Conservation (phyloP, 2,113 vertebrate genomes). For the Grus americana region DNA sequence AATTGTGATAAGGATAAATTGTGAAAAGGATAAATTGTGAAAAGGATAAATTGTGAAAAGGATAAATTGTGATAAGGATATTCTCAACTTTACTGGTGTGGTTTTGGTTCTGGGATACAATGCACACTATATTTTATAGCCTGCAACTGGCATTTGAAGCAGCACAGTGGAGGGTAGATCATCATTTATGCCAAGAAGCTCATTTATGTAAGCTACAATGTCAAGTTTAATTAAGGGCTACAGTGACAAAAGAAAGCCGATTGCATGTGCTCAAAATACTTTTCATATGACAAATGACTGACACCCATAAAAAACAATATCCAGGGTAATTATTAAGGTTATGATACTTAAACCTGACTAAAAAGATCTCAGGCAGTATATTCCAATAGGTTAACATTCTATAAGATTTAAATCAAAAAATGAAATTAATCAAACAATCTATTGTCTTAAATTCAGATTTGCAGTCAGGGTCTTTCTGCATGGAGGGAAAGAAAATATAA, state of each 20-base stretch:
- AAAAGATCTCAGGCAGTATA: neutral
- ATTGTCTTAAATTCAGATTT: constrained; percentile 2
- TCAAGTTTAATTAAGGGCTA: constrained; percentile 56
- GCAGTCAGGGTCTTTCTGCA: neutral
- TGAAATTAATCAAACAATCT: neutral
- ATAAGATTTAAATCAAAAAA: neutral
- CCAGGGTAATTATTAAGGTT: neutral
- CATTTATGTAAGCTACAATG: constrained; percentile 11
- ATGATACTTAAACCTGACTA: neutral
- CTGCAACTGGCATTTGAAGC: constrained; percentile 15
- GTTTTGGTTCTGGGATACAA: neutral
- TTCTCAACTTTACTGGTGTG: neutral
- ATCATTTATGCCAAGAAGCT: constrained; percentile 36
- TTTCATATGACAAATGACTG: neutral
- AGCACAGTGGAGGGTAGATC: neutral
- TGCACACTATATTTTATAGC: neutral
- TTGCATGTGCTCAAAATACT: constrained; percentile 3
- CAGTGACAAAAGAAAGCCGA: constrained; percentile 17
- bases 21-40: neutral
- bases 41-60: neutral
- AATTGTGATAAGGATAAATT: neutral
- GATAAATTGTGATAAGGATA: neutral
- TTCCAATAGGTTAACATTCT: neutral
- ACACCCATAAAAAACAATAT: neutral
- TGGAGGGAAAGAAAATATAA: neutral